Conservation (phyloP, 1,140 invertebrate genomes). For the Brachionus koreanus region DNA sequence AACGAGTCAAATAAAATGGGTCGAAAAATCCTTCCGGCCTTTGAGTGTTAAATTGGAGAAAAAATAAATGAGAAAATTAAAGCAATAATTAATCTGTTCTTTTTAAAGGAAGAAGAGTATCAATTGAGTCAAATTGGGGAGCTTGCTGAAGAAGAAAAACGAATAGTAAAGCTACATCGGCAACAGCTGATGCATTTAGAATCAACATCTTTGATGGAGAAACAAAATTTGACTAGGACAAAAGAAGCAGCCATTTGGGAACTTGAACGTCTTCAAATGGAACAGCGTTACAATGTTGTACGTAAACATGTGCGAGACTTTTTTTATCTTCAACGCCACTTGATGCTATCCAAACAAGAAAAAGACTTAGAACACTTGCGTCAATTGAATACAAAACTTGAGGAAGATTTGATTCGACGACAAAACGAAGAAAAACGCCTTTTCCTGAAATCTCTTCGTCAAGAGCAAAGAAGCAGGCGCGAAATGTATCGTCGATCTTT, state of each 20-base stretch:
- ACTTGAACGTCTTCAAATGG: conserved; percentile 43
- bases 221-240: conserved; percentile 33
- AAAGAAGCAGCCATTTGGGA: conserved; percentile 41
- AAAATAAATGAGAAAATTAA: too few relatives aligned
- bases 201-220: conserved; percentile 17
- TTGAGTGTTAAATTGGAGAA: too few relatives aligned
- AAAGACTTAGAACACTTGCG: conserved; percentile 43
- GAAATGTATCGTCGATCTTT: conserved; percentile 38
- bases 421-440: conserved; percentile 43
- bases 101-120: conserved; percentile 37
- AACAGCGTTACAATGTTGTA: conserved; percentile 41
- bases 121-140: conserved; percentile 25
- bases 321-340: conserved; percentile 41
- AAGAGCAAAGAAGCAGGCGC: conserved; percentile 40
- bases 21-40: too few relatives aligned
- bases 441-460: conserved; percentile 26
- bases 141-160: conserved; percentile 37
- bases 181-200: conserved; percentile 37
- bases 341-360: conserved; percentile 40
- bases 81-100: not conserved
- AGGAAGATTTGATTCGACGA: conserved; percentile 38
- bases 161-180: conserved; percentile 28
- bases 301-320: conserved; percentile 40
- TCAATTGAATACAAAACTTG: conserved; percentile 32
- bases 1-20: too few relatives aligned